A percentile compares a stretch with the other conserved stretches of the same genome.
phyloP scores from a whole-genome alignment of 2,888 invertebrate species.

The Platynereis dumerilii region DNA sequence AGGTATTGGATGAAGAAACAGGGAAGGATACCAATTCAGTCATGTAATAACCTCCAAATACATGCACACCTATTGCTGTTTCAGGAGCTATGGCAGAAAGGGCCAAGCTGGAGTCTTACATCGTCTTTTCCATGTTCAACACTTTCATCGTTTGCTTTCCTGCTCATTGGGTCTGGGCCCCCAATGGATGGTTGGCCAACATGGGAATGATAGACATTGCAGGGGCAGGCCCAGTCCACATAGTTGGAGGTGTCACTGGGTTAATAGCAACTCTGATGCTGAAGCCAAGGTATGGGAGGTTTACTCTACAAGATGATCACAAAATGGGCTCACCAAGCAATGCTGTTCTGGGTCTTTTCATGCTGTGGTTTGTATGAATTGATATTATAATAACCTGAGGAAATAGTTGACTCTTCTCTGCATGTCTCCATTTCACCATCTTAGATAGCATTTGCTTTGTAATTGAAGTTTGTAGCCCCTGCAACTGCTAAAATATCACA shows the following conservation, averaged over 20 bases:
- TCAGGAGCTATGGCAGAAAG: conserved; percentile 91
- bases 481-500: no score
- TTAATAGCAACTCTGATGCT: conserved; percentile 56
- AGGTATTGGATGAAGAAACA: no score
- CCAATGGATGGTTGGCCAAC: conserved; percentile 82
- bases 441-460: no score
- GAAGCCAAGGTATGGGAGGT: conserved; percentile 52
- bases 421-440: no score
- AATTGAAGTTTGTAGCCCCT: no score
- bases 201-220: conserved; percentile 91
- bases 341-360: conserved; percentile 56
- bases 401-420: no score
- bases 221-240: conserved; percentile 70
- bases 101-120: conserved; percentile 80
- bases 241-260: conserved; percentile 56
- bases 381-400: no score
- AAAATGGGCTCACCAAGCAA: conserved; percentile 53
- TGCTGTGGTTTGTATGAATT: conserved; percentile 48
- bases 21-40: no score
- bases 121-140: conserved; percentile 85
- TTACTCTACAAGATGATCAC: conserved; percentile 52
- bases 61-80: not conserved
- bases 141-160: conserved; percentile 90
- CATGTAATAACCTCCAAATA: no score
- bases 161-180: conserved; percentile 66